These are phyloP conservation scores for Drosophila acutilabella DNA, from an alignment of 2,888 invertebrate genomes.

Conservation along the genomic window DNA sequence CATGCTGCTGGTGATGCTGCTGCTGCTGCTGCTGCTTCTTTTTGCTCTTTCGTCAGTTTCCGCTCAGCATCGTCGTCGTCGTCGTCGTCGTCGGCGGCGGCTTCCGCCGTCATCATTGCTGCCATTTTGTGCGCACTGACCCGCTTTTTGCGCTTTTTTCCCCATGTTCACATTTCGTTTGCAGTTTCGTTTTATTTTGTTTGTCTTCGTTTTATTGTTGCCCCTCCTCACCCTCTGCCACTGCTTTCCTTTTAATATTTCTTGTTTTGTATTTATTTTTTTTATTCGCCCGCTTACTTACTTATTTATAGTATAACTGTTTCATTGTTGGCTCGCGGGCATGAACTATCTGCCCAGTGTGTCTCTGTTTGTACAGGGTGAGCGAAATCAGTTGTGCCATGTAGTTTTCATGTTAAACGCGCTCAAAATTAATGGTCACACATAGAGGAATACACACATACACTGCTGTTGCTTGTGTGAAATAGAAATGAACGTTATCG, in stretches of 20 bases:
- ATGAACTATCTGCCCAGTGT: constrained; percentile 69
- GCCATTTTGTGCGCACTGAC: constrained; percentile 77
- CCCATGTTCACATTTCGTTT: constrained; percentile 70
- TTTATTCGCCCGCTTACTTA: constrained; percentile 59
- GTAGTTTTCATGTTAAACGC: constrained; percentile 79
- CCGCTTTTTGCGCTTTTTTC: constrained; percentile 76
- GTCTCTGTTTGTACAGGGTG: constrained; percentile 61
- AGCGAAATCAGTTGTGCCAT: constrained; percentile 76
- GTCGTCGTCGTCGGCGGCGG: constrained; percentile 45
- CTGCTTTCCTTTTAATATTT: not conserved
- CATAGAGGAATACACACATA: constrained; percentile 39
- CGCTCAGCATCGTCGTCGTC: constrained; percentile 24
- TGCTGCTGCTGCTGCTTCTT: constrained; percentile 27
- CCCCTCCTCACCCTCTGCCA: not conserved
- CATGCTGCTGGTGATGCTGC: constrained; percentile 23
- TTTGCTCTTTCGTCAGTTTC: constrained; percentile 58
- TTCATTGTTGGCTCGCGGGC: constrained; percentile 76
- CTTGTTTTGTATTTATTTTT: constrained; percentile 29
- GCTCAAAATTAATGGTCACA: constrained; percentile 78
- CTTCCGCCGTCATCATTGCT: constrained; percentile 74
- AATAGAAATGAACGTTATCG: constrained; percentile 78
- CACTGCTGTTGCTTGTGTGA: constrained; percentile 48
- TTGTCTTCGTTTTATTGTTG: constrained; percentile 40
- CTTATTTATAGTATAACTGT: constrained; percentile 79
- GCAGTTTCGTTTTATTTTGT: constrained; percentile 61